A percentile compares a stretch with the other conserved stretches of the same genome.
phyloP scores from a whole-genome alignment of 2,888 invertebrate species.

The Disparrhopalites patrizii region DNA sequence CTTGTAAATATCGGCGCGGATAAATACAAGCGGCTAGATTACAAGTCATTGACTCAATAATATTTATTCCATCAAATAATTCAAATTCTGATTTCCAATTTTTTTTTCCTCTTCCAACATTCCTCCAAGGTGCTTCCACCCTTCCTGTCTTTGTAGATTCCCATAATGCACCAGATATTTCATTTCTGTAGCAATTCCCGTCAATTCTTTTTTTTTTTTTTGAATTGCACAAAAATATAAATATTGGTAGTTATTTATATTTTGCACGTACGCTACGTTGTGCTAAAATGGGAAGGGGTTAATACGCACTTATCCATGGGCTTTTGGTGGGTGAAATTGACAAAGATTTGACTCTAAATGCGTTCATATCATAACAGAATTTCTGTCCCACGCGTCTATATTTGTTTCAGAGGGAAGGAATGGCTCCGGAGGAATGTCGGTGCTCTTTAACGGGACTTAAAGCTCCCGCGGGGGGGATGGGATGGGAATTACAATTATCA shows the following conservation, averaged over 20 bases:
- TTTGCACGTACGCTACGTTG: too few relatives aligned
- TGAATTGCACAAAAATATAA: too few relatives aligned
- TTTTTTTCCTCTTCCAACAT: not conserved
- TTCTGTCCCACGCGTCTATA: not conserved
- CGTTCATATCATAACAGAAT: not conserved
- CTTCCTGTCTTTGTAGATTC: not conserved
- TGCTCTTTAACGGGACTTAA: not conserved
- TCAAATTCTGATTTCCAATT: not conserved
- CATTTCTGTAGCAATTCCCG: not conserved
- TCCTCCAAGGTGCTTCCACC: conserved; percentile 3
- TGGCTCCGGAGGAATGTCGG: not conserved
- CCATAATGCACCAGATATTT: not conserved
- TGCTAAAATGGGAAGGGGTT: too few relatives aligned
- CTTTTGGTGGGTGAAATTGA: too few relatives aligned
- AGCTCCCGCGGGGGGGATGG: too few relatives aligned
- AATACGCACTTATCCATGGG: too few relatives aligned
- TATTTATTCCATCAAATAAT: not conserved
- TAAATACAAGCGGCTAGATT: too few relatives aligned
- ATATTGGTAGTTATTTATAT: too few relatives aligned
- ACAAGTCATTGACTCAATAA: not conserved
- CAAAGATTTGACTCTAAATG: too few relatives aligned
- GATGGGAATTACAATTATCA: not conserved
- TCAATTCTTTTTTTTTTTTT: not conserved
- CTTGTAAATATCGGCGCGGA: too few relatives aligned
- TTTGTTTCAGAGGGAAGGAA: not conserved